Percentiles rank a stretch among this genome's conserved stretches.
Conservation (phyloP, 2,797 vertebrate genomes). For the Scolopax bukidnonensis region DNA sequence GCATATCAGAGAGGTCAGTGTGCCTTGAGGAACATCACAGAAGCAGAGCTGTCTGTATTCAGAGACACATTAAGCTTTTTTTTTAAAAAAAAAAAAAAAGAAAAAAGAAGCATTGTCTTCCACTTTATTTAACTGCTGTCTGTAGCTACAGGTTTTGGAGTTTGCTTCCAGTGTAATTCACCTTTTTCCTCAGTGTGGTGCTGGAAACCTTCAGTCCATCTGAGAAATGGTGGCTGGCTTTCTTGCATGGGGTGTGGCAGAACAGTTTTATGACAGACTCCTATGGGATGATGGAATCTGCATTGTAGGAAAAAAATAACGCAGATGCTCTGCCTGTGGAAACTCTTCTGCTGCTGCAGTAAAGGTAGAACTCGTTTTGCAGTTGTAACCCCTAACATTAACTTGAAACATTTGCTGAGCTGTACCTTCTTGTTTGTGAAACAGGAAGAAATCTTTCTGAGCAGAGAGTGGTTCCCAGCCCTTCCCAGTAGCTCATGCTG, state of each 20-base stretch:
- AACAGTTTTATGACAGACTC: neutral
- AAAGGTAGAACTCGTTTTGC: neutral
- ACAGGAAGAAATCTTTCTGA: fast-evolving
- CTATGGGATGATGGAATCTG: neutral
- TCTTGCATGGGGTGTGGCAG: neutral
- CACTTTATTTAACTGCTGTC: neutral
- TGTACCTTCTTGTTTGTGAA: neutral
- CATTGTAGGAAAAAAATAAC: neutral
- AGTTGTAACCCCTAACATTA: neutral
- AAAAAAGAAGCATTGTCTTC: neutral
- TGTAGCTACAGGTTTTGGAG: neutral
- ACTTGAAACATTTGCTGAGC: neutral
- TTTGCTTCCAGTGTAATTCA: neutral
- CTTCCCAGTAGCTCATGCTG: fast-evolving
- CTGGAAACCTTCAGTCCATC: neutral
- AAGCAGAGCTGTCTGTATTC: neutral
- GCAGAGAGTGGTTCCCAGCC: too few relatives aligned
- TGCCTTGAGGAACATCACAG: neutral
- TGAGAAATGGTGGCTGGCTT: neutral
- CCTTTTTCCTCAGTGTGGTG: neutral
- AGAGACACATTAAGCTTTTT: neutral
- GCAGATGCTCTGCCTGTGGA: neutral
- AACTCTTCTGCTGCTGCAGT: neutral
- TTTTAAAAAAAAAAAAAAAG: too few relatives aligned
- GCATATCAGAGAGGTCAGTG: neutral